Percentiles rank a stretch among this genome's conserved stretches.
phyloP scores from a whole-genome alignment of 1,140 invertebrate species.

The Caligus rogercresseyi region DNA sequence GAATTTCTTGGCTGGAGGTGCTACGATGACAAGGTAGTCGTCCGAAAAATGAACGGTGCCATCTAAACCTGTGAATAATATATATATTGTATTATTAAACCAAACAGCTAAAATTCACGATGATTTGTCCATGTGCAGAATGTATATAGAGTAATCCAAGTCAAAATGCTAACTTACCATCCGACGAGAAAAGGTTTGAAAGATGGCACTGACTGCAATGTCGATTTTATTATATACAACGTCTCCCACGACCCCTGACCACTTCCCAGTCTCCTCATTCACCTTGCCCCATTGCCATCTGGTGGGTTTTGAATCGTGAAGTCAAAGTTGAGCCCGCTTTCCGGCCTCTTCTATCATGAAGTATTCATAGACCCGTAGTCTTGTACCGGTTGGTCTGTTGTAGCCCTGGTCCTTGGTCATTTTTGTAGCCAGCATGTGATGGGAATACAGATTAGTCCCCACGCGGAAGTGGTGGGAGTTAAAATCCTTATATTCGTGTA shows the following conservation, averaged over 20 bases:
- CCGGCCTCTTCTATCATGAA: not conserved
- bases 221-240: not conserved
- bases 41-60: not conserved
- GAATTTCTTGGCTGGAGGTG: not conserved
- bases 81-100: too few species aligned
- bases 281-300: conserved; percentile 8
- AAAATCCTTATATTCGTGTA: not conserved
- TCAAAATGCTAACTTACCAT: not conserved
- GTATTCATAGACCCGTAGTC: conserved; percentile 3
- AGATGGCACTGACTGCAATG: not conserved
- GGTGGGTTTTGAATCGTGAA: not conserved
- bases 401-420: not conserved
- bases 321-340: not conserved
- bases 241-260: conserved; percentile 1
- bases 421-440: conserved; percentile 1
- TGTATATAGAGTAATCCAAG: too few species aligned
- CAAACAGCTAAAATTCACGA: too few species aligned
- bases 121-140: too few species aligned
- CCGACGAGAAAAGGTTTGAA: not conserved
- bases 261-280: not conserved
- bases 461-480: not conserved
- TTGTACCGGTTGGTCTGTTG: not conserved
- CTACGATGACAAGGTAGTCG: conserved; percentile 9
- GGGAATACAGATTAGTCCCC: conserved; percentile 1
- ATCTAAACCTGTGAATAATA: not conserved